Evolutionary conservation across 2,113 vertebrate genomes (phyloP), one percentile per base, ranked within the genome.

Genomic region (Pachyramphus minor): DNA sequence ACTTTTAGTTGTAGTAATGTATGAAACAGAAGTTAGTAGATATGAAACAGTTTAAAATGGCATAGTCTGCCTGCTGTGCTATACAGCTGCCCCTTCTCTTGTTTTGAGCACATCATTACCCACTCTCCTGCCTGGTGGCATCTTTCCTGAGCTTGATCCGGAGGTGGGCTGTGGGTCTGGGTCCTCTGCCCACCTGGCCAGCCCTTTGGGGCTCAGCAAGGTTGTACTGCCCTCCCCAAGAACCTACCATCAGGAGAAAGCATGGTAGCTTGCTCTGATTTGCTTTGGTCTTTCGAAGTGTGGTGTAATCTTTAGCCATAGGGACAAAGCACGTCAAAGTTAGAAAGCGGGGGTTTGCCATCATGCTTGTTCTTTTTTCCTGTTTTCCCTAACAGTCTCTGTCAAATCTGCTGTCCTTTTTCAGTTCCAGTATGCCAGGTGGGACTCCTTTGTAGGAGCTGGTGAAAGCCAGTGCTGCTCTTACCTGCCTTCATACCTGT

Each of bases 221-320:
- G 1, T 2, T 0, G 1, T 3, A 2, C 47, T 12, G 3, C 49
- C 31, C 19, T 63, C 67, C 14, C 21, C 8, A 4, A 30, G 73
- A 58, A 5, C 22, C 59, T 72, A 27, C 41, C 25, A 14, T 33
- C 4, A 1, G 11, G 35, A 84, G 30, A 0, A 0, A 49, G 23
- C 42, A 6, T 1, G 13, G 9, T 33, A 49, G 22, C 67, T 68
- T 69, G 30, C 50, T 77, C 60, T 47, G 8, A 1, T 52, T 78
- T 83, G 21, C 45, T 74, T 52, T 53, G 2, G 2, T 21, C n/a
- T 69, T 84, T 59, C 3, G 1, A 55, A 72, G 20, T 27, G 5
- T 23, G 12, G 11, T 69, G 28, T 83, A 37, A 30, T 83, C 62
- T 79, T 88, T 41, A 62, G 28, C 58, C 30, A 2, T 6, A 31